Base-by-base conservation (phyloP, 2,797 vertebrate species). In the Tachyglossus aculeatus region DNA sequence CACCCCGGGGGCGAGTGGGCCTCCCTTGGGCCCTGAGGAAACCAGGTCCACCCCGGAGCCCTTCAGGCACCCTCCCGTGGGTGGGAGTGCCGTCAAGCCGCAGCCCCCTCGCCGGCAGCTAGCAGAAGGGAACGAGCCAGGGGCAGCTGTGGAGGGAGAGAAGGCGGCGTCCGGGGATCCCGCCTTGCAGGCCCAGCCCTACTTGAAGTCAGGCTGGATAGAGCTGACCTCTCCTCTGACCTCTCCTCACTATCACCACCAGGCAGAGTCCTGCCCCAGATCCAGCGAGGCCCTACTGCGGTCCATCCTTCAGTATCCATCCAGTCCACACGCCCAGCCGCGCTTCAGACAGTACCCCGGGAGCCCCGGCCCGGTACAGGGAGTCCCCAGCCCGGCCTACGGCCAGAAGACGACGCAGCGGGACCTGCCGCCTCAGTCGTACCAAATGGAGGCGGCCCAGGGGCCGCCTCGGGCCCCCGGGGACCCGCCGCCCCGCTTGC, bases 191-290 rank as follows among this genome's bases (percentile, higher is more conserved):
- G 51, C 73, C 32, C 86, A 83, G 64, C 50, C 6, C 40, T 93
- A 83, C 36, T 78, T 88, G 52, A 94, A 94, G 75, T 85, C 91
- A 57, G 89, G 87, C 41, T 98, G 96, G 96, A 94, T 93, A 70
- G 93, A 96, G 78, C 74, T 93, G 68, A 94, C 94, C 83, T 87
- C 93, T 60, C 83, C 91, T 54, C 74, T 93, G 68, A 94, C 94
- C 83, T 87, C 93, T 60, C 83, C 91, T 54, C 93, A 85, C 64
- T 91, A 91, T 67, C 74, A 32, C 67, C 85, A 90, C 41, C 67
- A 75, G 43, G 71, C 78, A 63, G 85, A 91, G 38, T 85, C 93
- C 74, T 88, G 92, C 38, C 89, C 90, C 10, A 94, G 93, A 78
- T 91, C 93, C 87, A 84, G 81, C 0, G 90, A 92, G 71, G 73